phyloP scores from a whole-genome alignment of 1,140 invertebrate species.

The Ostrea denselamellosa region DNA sequence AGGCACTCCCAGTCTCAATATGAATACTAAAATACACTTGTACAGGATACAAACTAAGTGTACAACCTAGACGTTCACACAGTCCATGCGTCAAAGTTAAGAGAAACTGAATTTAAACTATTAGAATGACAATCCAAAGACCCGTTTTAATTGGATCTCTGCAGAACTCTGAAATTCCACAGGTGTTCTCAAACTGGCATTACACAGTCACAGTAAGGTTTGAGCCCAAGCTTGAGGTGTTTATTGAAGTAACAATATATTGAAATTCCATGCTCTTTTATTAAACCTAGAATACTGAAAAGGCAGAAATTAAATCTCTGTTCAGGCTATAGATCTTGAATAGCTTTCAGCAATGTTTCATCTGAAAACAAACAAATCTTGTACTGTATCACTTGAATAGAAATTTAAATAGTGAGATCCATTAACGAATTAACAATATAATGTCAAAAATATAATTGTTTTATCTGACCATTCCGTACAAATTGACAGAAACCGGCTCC shows the following conservation, averaged over 20 bases:
- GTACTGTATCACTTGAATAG: background rate
- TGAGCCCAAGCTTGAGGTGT: background rate
- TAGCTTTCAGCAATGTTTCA: constrained; percentile 1
- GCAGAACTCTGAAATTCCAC: background rate
- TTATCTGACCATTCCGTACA: background rate
- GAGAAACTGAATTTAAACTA: no score
- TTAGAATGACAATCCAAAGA: no score
- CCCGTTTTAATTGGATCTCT: background rate
- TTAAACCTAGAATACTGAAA: background rate
- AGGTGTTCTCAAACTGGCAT: background rate
- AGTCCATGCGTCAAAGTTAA: no score
- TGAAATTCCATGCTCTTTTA: constrained; percentile 13
- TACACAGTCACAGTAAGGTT: background rate
- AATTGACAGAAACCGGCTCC: background rate
- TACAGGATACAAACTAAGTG: no score
- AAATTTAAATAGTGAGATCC: background rate
- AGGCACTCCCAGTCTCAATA: no score
- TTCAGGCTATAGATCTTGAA: background rate
- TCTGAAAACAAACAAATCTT: constrained; percentile 8
- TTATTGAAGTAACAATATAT: constrained; percentile 13
- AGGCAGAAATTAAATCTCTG: background rate
- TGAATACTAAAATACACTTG: no score
- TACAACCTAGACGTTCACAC: no score
- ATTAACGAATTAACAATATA: constrained; percentile 8
- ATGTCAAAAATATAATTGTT: constrained; percentile 16